Base-by-base conservation (phyloP, 2,797 vertebrate genomes). In the Distichodus sexfasciatus region DNA sequence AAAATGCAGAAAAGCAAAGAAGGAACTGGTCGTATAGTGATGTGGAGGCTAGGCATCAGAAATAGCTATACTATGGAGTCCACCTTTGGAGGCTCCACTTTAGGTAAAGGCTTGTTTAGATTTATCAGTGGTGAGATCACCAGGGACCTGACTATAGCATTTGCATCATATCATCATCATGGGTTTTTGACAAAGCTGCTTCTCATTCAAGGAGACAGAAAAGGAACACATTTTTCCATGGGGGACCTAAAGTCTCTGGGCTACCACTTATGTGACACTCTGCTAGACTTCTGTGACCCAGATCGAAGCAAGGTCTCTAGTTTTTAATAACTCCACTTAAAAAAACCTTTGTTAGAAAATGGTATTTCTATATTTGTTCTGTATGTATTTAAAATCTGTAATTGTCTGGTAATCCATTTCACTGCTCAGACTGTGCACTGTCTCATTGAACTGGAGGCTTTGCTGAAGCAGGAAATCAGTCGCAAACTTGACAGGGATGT, bases 41-140 rank as follows among this genome's bases (percentile, higher is more conserved):
- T 98, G 97, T 96, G 96, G 96, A 90, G 79, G 67, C 86, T 97
- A 71, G 97, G 96, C 0, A 87, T 98, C 81, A 82, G 80, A 58
- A 95, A 98, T 89, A 98, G 96, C 87, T 99, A 95, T 71, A 98
- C 96, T 7, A 87, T 99, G 91, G 97, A 98, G 83, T 90, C 91
- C 0, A 93, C 93, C 0, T 98, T 98, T 15, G 87, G 93, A 0
- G 95, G 96, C 50, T 96, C 95, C 53, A 93, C 94, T 0, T 83
- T 98, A 40, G 94, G 97, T 96, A 76, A 88, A 86, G 40, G n/a
- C 19, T 31, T 3, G 7, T 36, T 24, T n/a, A 28, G 26, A 19
- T n/a, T 35, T 4, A 47, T 12, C 43, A 23, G 12, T 51, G 3
- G 9, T 51, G 17, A 21, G 26, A 15, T 12, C 24, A 21, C 4